Evolutionary conservation across 2,888 invertebrate species (phyloP), one percentile per base, ranked within the genome.

Genomic region (Lymantria dispar): DNA sequence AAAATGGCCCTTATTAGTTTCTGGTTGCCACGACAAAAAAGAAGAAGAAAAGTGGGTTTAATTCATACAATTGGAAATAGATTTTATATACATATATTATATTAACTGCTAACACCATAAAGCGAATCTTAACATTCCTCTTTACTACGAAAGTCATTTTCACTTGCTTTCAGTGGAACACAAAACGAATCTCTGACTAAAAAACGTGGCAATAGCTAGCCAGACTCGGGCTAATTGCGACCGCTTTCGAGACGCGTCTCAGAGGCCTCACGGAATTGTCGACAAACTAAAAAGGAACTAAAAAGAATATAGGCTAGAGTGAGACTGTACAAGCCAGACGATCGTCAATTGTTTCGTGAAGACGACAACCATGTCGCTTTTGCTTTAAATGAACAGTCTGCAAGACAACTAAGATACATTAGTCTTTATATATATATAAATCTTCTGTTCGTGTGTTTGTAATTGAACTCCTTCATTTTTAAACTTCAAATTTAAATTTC

Each of bases 201-300:
- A n/a, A 64, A 60, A 58, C 43, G 47, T 47, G 46, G 60, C 47
- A 59, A 58, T 57, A 61, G 63, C 58, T 56, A 52, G 63, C 52
- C 70, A 74, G 70, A 67, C 72, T 66, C 62, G 67, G 70, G 80
- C 82, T 85, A 83, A 85, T 85, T 84, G 83, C 80, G 70, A 60
- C 71, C 78, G 79, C 80, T 83, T 84, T 80, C 80, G 82, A 73
- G 62, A 68, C 61, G 70, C 70, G 72, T 70, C 73, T 70, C 72
- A 50, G 64, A 65, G 58, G 64, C 69, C 72, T 68, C 50, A 53
- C 68, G 69, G 70, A 70, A 75, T 70, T 70, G 72, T 71, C 72
- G 68, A 71, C 71, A 73, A 77, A 75, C 73, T 72, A 73, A 83
- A 81, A 78, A 74, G 72, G 72, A 77, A 75, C 72, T 71, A 72